These are phyloP conservation scores for Halcyon chelicuti DNA, from an alignment of 2,797 vertebrate species.

Conservation along the genomic window DNA sequence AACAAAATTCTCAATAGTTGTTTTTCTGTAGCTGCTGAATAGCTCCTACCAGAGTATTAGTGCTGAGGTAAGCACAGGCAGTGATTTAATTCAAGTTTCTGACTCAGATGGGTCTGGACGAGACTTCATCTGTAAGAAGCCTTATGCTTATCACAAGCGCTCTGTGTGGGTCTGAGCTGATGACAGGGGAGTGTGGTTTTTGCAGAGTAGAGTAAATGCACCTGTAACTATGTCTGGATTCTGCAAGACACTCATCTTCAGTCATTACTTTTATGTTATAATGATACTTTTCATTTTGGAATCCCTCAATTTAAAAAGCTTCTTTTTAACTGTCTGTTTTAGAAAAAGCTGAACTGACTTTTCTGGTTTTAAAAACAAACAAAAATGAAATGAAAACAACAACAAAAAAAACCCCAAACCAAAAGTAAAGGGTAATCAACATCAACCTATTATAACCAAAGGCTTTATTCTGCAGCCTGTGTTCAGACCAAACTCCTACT, in stretches of 20 bases:
- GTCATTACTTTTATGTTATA: neutral
- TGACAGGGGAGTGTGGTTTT: neutral
- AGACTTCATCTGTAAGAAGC: neutral
- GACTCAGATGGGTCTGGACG: neutral
- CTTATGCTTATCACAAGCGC: neutral
- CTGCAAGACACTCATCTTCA: rapidly evolving
- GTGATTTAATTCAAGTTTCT: neutral
- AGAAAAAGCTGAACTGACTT: neutral
- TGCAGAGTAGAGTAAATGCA: neutral
- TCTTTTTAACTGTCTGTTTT: neutral
- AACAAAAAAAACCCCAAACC: neutral
- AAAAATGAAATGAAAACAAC: neutral
- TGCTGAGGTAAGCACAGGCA: neutral
- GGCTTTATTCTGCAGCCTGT: neutral
- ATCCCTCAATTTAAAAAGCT: neutral
- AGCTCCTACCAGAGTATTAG: neutral
- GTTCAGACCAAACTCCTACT: neutral
- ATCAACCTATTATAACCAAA: neutral
- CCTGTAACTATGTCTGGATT: neutral
- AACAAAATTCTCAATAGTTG: neutral
- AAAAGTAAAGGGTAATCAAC: neutral
- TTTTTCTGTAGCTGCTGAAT: neutral
- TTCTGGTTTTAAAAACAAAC: neutral
- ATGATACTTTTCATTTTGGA: neutral
- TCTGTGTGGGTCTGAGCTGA: neutral